phyloP scores from a whole-genome alignment of 2,888 invertebrate species.

The Tachina grossa region DNA sequence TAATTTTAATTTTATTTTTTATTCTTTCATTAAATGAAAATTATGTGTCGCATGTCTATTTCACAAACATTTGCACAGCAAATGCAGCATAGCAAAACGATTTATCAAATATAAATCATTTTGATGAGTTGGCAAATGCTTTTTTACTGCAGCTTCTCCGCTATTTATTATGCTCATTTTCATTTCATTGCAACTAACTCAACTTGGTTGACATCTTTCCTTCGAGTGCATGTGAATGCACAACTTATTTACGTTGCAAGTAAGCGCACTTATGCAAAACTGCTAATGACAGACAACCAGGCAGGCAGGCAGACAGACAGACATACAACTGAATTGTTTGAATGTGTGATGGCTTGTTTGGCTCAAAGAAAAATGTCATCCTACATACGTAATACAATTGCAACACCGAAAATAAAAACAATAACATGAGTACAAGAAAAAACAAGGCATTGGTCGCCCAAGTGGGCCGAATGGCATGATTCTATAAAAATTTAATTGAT shows the following conservation, averaged over 20 bases:
- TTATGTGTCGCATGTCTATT: constrained; percentile 70
- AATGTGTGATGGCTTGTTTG: constrained; percentile 54
- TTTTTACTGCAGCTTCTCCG: constrained; percentile 35
- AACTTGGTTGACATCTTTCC: constrained; percentile 56
- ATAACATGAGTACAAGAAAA: constrained; percentile 1
- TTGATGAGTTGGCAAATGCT: constrained; percentile 76
- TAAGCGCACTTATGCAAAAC: constrained; percentile 45
- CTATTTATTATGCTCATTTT: background rate
- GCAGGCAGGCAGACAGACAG: constrained; percentile 48
- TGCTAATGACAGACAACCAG: constrained; percentile 56
- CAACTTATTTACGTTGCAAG: constrained; percentile 24
- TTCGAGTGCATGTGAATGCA: constrained; percentile 16
- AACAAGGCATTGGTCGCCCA: constrained; percentile 1
- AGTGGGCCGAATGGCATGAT: constrained; percentile 11
- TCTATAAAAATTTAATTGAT: constrained; percentile 13
- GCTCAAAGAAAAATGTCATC: constrained; percentile 58
- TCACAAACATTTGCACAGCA: constrained; percentile 68
- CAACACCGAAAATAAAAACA: background rate
- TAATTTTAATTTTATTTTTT: background rate
- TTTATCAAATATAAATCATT: constrained; percentile 82
- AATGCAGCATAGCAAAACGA: constrained; percentile 74
- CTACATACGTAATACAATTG: constrained; percentile 53
- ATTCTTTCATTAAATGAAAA: constrained; percentile 64
- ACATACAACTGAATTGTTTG: constrained; percentile 54
- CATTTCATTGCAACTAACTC: constrained; percentile 36